Evolutionary conservation across 2,797 vertebrate species (phyloP).

Genomic region (Momotus momota): DNA sequence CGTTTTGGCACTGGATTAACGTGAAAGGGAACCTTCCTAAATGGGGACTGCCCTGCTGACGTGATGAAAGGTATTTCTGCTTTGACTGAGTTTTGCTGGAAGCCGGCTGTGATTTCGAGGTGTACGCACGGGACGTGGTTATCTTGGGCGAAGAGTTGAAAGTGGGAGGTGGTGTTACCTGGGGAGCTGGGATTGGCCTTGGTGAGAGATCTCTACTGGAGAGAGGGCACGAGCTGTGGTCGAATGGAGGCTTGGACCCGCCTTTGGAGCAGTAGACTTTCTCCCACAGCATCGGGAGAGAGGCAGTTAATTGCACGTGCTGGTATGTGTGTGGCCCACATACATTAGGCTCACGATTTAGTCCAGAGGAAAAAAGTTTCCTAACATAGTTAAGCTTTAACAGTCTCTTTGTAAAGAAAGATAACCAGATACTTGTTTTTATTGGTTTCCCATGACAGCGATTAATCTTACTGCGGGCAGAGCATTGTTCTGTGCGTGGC

Average conservation of each 20-base stretch:
- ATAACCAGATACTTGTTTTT: conserved; percentile 46
- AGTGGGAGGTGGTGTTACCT: background rate
- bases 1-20: background rate
- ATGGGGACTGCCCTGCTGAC: conserved; percentile 2
- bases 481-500: conserved; percentile 29
- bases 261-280: conserved; percentile 18
- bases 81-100: background rate
- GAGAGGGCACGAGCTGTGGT: background rate
- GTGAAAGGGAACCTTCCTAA: conserved; percentile 15
- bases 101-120: background rate
- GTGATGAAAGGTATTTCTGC: conserved; percentile 50
- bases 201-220: background rate
- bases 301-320: background rate
- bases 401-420: conserved; percentile 37
- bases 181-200: background rate
- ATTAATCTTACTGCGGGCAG: conserved; percentile 13
- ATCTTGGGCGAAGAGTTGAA: background rate
- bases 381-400: conserved; percentile 63
- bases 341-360: background rate
- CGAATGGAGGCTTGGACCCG: background rate
- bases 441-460: conserved; percentile 2
- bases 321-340: background rate
- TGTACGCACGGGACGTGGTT: rapidly evolving
- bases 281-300: background rate
- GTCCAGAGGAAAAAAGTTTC: conserved; percentile 58